These are phyloP conservation scores for Gymnocephalus cernua DNA, from an alignment of 2,113 vertebrate genomes.

Conservation along the genomic window DNA sequence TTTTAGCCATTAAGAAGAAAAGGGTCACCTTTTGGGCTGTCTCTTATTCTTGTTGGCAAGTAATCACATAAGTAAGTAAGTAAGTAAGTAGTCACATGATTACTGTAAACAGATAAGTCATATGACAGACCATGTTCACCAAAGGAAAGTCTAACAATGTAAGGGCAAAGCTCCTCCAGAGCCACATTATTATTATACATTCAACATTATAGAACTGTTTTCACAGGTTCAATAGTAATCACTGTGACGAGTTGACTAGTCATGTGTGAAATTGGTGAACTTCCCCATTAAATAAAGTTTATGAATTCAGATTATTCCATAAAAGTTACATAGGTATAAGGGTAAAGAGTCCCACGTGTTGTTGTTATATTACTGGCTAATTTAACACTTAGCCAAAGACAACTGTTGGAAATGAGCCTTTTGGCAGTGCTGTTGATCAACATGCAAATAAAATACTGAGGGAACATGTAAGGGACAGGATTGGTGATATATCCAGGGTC, in stretches of 20 bases:
- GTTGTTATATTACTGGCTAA: neutral
- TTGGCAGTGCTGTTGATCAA: neutral
- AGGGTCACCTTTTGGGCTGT: too few species aligned
- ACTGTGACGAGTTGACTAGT: neutral
- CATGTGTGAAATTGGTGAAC: neutral
- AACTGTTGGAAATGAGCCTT: neutral
- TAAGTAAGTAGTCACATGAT: too few species aligned
- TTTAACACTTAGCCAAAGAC: neutral
- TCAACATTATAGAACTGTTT: neutral
- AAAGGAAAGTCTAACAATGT: too few species aligned
- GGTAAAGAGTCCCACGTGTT: neutral
- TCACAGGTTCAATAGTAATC: neutral
- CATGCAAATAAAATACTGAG: neutral
- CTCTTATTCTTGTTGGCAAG: too few species aligned
- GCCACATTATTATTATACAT: too few species aligned
- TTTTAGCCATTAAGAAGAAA: too few species aligned
- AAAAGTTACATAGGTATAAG: neutral
- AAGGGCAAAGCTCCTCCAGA: neutral
- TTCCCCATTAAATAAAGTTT: neutral
- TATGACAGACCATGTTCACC: too few species aligned
- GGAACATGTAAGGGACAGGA: too few species aligned
- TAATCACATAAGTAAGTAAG: too few species aligned
- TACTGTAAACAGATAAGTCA: too few species aligned
- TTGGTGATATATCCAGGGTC: neutral
- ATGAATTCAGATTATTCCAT: neutral